A percentile compares a stretch with the other conserved stretches of the same genome.
These are phyloP conservation scores for Heliconius eleuchia DNA, from an alignment of 1,140 invertebrate species.

Conservation along the genomic window DNA sequence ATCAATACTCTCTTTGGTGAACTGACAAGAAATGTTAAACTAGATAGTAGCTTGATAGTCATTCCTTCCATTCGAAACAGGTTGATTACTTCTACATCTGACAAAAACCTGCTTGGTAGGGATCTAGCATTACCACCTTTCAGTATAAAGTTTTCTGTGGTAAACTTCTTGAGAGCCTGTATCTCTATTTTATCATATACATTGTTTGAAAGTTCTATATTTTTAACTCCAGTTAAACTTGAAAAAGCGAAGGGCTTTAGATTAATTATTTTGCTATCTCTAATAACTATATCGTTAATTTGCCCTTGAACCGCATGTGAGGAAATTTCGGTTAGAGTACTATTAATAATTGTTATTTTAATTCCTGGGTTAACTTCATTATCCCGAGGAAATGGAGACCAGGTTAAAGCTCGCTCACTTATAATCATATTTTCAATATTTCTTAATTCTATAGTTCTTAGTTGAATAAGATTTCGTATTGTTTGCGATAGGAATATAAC, in stretches of 20 bases:
- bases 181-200: constrained; percentile 83
- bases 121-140: constrained; percentile 71
- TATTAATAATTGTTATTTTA: constrained; percentile 64
- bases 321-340: constrained; percentile 83
- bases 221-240: constrained; percentile 83
- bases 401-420: constrained; percentile 62
- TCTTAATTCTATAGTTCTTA: constrained; percentile 62
- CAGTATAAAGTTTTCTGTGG: constrained; percentile 84
- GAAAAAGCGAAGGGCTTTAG: constrained; percentile 88
- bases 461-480: constrained; percentile 59
- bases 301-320: constrained; percentile 87
- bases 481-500: constrained; percentile 80
- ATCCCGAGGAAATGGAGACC: constrained; percentile 61
- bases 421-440: constrained; percentile 62
- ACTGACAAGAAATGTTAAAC: constrained; percentile 84
- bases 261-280: constrained; percentile 82
- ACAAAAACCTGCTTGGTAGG: constrained; percentile 87
- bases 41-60: constrained; percentile 81
- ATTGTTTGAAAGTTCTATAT: constrained; percentile 81
- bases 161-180: constrained; percentile 90
- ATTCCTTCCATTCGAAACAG: constrained; percentile 85
- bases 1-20: constrained; percentile 83
- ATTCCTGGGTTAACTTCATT: constrained; percentile 67
- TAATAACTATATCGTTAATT: constrained; percentile 85
- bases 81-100: constrained; percentile 86